Conservation (phyloP, 2,797 vertebrate genomes). For the Acrossocheilus wenchowensis region DNA sequence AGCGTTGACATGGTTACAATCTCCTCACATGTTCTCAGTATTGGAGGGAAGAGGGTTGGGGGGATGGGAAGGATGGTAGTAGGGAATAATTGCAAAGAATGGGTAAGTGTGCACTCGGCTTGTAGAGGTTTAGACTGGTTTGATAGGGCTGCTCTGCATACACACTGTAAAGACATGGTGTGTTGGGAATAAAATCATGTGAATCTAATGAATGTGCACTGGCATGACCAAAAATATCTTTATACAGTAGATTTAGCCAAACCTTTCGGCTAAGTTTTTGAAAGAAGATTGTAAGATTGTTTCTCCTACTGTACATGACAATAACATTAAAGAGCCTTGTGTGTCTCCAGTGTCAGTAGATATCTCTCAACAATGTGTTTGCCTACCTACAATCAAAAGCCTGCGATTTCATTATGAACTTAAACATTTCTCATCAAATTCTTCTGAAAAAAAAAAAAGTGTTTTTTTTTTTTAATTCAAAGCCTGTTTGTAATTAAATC, state of each 20-base stretch:
- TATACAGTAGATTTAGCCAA: neutral
- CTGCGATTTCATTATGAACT: neutral
- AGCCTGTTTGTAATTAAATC: neutral
- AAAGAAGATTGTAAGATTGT: neutral
- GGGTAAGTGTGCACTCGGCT: conserved; percentile 22
- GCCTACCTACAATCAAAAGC: neutral
- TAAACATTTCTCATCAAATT: neutral
- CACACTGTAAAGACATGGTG: neutral
- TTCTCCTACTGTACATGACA: neutral
- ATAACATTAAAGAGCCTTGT: neutral
- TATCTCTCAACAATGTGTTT: neutral
- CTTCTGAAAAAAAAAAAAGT: neutral
- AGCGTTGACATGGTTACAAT: conserved; percentile 58
- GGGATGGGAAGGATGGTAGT: conserved; percentile 42
- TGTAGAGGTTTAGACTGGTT: conserved; percentile 36
- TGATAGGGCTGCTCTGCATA: neutral
- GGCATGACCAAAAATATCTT: neutral
- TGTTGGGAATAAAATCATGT: neutral
- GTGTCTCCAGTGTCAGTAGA: neutral
- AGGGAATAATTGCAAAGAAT: conserved; percentile 53
- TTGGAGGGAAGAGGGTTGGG: neutral
- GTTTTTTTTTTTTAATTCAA: neutral
- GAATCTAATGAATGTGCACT: neutral
- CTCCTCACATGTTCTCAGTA: conserved; percentile 32
- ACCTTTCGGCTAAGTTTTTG: neutral